Conservation (phyloP, 1,140 invertebrate genomes). For the Cryptotermes secundus region DNA sequence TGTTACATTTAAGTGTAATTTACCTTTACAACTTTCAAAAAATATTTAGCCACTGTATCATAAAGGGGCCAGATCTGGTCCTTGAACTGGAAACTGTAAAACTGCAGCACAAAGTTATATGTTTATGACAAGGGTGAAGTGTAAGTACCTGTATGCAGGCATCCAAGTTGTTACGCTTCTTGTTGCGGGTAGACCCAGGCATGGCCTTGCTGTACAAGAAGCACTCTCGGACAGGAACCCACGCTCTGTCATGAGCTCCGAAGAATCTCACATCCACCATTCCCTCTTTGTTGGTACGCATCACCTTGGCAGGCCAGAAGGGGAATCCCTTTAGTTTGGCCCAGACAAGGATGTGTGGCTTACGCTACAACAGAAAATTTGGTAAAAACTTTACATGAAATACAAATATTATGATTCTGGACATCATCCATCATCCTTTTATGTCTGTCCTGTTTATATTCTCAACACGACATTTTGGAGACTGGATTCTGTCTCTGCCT, state of each 20-base stretch:
- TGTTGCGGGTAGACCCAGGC: conserved; percentile 59
- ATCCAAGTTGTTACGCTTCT: conserved; percentile 63
- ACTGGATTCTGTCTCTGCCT: too few relatives aligned
- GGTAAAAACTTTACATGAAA: too few relatives aligned
- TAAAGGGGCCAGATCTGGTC: too few relatives aligned
- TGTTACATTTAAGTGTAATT: background rate
- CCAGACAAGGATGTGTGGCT: conserved; percentile 86
- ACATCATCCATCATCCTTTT: too few relatives aligned
- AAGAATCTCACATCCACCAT: conserved; percentile 90
- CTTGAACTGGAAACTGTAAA: too few relatives aligned
- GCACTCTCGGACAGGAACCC: conserved; percentile 82
- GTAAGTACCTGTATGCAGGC: conserved; percentile 56
- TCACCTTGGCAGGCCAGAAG: conserved; percentile 92
- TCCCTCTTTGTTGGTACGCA: conserved; percentile 68
- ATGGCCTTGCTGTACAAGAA: conserved; percentile 65
- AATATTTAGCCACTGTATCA: too few relatives aligned
- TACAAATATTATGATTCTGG: too few relatives aligned
- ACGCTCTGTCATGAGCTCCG: conserved; percentile 65
- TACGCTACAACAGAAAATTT: conserved; percentile 48
- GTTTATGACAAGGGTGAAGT: too few relatives aligned
- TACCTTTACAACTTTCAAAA: background rate
- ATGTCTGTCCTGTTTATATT: too few relatives aligned
- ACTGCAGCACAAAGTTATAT: too few relatives aligned
- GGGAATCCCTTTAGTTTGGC: conserved; percentile 93
- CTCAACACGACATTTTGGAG: too few relatives aligned